These are phyloP conservation scores for Gortyna flavago DNA, from an alignment of 2,888 invertebrate genomes.

Conservation along the genomic window DNA sequence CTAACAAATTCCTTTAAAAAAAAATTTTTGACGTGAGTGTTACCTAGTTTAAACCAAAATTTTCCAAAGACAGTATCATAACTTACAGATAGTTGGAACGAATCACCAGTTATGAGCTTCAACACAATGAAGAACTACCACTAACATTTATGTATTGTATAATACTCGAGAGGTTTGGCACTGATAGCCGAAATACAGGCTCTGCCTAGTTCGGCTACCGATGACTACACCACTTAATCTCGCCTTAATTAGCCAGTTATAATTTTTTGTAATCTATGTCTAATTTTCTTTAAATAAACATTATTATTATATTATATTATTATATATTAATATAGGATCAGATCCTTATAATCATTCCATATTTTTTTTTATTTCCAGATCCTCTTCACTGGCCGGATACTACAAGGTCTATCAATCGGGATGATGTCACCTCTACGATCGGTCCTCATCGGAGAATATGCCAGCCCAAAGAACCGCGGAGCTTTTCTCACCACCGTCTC, in stretches of 20 bases:
- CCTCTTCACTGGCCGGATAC: constrained; percentile 63
- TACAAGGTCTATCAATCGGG: constrained; percentile 85
- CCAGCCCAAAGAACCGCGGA: constrained; percentile 90
- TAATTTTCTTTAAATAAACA: too few species aligned
- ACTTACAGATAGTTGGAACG: not conserved
- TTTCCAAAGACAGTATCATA: not conserved
- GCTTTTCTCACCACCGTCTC: constrained; percentile 90
- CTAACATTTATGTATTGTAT: too few species aligned
- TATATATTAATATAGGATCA: not conserved
- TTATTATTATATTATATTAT: too few species aligned
- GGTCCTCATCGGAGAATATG: constrained; percentile 88
- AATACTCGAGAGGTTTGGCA: too few species aligned
- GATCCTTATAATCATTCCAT: not conserved
- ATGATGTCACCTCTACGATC: constrained; percentile 84
- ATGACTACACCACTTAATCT: too few species aligned
- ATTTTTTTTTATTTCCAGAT: constrained; percentile 42
- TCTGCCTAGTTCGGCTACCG: too few species aligned
- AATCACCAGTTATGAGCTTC: not conserved
- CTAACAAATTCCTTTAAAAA: too few species aligned
- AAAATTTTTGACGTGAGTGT: too few species aligned
- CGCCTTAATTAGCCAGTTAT: too few species aligned
- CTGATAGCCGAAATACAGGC: too few species aligned
- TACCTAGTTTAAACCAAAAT: not conserved
- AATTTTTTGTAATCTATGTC: too few species aligned
- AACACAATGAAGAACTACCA: not conserved